Evolutionary conservation across 2,797 vertebrate species (phyloP), one percentile per base, ranked within the genome.

Genomic region (Hemitrygon akajei): DNA sequence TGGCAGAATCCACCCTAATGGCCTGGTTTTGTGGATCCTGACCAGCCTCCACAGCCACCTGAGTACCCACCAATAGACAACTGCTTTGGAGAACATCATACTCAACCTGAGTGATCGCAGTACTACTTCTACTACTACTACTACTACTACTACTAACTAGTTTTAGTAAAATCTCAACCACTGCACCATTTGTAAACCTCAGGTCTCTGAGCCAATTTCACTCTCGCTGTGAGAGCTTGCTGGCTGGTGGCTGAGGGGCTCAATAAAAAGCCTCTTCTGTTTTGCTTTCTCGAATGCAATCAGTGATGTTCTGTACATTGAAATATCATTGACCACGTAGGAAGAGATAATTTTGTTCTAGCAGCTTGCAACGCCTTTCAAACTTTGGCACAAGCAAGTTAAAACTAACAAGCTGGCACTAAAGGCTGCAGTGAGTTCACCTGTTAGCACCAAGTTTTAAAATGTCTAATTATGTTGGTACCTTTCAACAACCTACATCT

Each of bases 401-500:
- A 47, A 37, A 92, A 11, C 16, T 47, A 71, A 75, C 22, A 92
- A 18, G 25, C 69, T 30, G 16, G 25, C 4, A 9, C 25, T 73
- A 71, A 75, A 92, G 75, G 20, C 37, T 75, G 37, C 11, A 47
- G 14, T 75, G 22, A 40, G 7, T 56, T 47, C 12, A 92, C 37
- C 66, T 25, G 7, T 30, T n/a, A 86, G 56, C 12, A 69, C 34
- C 86, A 89, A 89, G 22, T 27, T 73, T 92, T 75, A 20, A 92
- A 73, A 14, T 27, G 34, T 40, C 30, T 92, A 75, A 75, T 92
- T 40, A 75, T 16, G 1, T 92, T 75, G 69, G 25, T 16, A 10
- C 56, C n/a, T 69, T 94, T 95, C 93, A 18, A 96, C 96, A 95
- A 87, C 94, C 95, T 94, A 95, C 95, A 94, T 96, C 69, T 95